These are phyloP conservation scores for Bovichtus variegatus DNA, from an alignment of 2,797 vertebrate genomes.

Conservation along the genomic window DNA sequence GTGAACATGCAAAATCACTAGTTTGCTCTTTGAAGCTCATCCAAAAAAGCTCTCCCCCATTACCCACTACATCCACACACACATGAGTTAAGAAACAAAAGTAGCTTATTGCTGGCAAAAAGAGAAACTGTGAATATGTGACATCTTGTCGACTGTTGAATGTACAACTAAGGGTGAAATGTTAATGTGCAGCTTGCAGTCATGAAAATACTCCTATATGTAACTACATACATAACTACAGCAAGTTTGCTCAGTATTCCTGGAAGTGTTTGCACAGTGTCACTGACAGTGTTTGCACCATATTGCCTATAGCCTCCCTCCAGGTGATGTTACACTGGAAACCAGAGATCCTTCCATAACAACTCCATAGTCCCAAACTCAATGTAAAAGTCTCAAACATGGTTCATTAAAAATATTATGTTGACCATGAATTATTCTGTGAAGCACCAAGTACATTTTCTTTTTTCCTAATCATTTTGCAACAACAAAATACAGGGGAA, in stretches of 20 bases:
- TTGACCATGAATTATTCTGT: not conserved
- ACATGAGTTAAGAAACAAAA: not conserved
- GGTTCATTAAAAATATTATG: not conserved
- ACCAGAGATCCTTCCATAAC: constrained; percentile 56
- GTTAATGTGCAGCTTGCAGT: not conserved
- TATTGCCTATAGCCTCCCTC: constrained; percentile 1
- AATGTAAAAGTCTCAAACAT: not conserved
- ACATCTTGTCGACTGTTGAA: not conserved
- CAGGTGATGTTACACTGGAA: constrained; percentile 30
- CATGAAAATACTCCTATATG: not conserved
- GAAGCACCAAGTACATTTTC: too few relatives aligned
- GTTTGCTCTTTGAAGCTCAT: not conserved
- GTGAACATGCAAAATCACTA: not conserved
- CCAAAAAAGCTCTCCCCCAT: not conserved
- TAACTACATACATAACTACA: not conserved
- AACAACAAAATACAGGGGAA: too few relatives aligned
- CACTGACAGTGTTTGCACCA: constrained; percentile 18
- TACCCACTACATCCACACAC: not conserved
- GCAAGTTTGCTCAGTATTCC: not conserved
- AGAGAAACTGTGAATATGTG: constrained; percentile 12
- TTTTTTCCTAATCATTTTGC: not conserved
- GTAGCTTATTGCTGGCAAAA: not conserved
- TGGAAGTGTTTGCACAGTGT: constrained; percentile 23
- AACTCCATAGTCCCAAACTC: not conserved
- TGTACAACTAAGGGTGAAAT: not conserved